Evolutionary conservation across 2,888 invertebrate genomes (phyloP).

Genomic region (Sminthurides aquaticus): DNA sequence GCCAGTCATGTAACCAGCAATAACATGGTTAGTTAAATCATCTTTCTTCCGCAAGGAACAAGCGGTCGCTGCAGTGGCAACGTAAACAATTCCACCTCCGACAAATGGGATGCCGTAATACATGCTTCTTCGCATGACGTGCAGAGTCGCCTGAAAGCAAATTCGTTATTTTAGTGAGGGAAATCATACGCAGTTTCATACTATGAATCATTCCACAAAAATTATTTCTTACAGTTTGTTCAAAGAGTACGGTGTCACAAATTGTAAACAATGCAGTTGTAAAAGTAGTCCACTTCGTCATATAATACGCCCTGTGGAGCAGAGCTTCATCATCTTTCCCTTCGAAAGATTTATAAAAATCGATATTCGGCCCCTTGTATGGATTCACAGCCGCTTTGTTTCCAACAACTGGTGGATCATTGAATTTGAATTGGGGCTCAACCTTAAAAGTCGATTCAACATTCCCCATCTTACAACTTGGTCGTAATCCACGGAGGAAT

Average conservation of each 20-base stretch:
- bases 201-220: not conserved
- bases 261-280: not conserved
- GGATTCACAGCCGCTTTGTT: conserved; percentile 3
- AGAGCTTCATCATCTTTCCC: conserved; percentile 28
- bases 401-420: conserved; percentile 6
- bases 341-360: conserved; percentile 13
- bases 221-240: not conserved
- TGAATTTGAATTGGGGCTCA: too few species aligned
- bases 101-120: conserved; percentile 25
- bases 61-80: conserved; percentile 9
- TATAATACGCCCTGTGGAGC: conserved; percentile 24
- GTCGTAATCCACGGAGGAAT: too few species aligned
- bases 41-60: conserved; percentile 28
- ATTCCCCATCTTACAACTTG: too few species aligned
- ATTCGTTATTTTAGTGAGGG: too few species aligned
- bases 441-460: too few species aligned
- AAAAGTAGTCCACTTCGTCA: conserved; percentile 23
- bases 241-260: not conserved
- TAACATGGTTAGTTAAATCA: conserved; percentile 28
- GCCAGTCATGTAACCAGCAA: conserved; percentile 29
- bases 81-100: conserved; percentile 35
- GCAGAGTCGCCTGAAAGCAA: not conserved
- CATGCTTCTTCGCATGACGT: too few species aligned
- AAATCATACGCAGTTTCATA: conserved; percentile 3
- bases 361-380: not conserved